Evolutionary conservation across 64 coral and sea anemone genomes (phyloP), one percentile per base, ranked within the genome.

Genomic region (Pocillopora verrucosa): DNA sequence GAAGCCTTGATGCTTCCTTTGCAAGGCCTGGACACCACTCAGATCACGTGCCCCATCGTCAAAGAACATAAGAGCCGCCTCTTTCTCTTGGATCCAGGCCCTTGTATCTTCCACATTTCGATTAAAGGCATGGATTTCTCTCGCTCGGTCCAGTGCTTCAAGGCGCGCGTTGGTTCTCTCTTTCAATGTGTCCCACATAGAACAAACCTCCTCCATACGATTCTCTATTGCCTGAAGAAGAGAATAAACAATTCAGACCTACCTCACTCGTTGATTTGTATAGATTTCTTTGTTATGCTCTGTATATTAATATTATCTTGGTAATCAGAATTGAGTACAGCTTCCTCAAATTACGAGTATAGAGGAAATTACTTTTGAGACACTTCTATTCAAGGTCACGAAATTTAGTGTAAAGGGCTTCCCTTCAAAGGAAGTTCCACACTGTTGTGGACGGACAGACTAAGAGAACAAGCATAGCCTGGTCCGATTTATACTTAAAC

Each of bases 61-160:
- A 79, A 63, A 88, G 58, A 87, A 92, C 76, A 92, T 79, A 80
- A 98, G 24, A 10, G 89, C 87, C n/a, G 89, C 83, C 60, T 92
- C 90, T 86, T 98, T 98, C 62, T 98, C 96, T 34, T 94, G 89
- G 16, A 98, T 98, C 96, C 96, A 98, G 19, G 96, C 86, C 36
- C 88, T 91, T 0, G 90, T 94, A 72, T 98, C 96, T 37, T 98
- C 96, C 10, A 98, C 92, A 38, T 92, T 98, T 35, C 93, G 76
- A 70, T 94, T 89, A 56, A 98, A 98, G 19, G 83, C 61, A 62
- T 94, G 96, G 11, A 98, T 70, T 36, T 94, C 96, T 65, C 87
- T 79, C 0, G 96, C 93, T 68, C 89, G 87, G 61, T 95, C 96
- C 59, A 98, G 68, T 4, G 86, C 82, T 58, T 92, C 82, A 34